Conservation (phyloP, 1,140 invertebrate genomes). For the Idris sp. region DNA sequence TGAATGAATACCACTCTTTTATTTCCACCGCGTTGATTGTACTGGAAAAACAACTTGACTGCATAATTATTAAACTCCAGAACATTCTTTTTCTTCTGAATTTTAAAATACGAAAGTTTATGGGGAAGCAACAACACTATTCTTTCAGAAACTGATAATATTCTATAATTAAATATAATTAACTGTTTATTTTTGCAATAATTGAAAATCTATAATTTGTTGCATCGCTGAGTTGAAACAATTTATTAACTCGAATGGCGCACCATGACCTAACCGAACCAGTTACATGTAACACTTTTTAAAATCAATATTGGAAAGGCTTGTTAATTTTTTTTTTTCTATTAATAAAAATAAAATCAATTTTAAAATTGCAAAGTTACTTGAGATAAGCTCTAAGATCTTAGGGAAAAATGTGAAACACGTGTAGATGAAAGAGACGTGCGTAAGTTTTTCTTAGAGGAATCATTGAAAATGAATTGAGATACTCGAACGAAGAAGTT, state of each 20-base stretch:
- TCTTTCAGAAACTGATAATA: too few species aligned
- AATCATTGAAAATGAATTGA: constrained; percentile 32
- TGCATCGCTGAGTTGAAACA: constrained; percentile 22
- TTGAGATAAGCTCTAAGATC: too few species aligned
- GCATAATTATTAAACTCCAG: too few species aligned
- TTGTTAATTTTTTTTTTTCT: not conserved
- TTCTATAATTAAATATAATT: too few species aligned
- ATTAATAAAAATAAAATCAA: too few species aligned
- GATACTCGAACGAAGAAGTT: constrained; percentile 14
- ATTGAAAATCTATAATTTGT: constrained; percentile 25
- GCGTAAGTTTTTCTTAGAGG: constrained; percentile 5
- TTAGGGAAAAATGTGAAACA: constrained; percentile 12
- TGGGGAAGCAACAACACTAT: too few species aligned
- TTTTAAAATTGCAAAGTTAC: too few species aligned
- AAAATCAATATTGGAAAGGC: constrained; percentile 5
- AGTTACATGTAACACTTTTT: constrained; percentile 18
- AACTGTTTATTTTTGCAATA: too few species aligned
- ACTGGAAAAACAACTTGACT: constrained; percentile 23
- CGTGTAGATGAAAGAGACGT: constrained; percentile 27
- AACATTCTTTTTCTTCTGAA: too few species aligned
- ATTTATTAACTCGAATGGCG: constrained; percentile 27
- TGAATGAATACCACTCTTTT: constrained; percentile 39
- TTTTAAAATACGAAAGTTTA: too few species aligned
- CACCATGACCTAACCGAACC: constrained; percentile 27
- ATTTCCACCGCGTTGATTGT: constrained; percentile 2